phyloP scores from a whole-genome alignment of 2,888 invertebrate species.

The Rhagonycha fulva region DNA sequence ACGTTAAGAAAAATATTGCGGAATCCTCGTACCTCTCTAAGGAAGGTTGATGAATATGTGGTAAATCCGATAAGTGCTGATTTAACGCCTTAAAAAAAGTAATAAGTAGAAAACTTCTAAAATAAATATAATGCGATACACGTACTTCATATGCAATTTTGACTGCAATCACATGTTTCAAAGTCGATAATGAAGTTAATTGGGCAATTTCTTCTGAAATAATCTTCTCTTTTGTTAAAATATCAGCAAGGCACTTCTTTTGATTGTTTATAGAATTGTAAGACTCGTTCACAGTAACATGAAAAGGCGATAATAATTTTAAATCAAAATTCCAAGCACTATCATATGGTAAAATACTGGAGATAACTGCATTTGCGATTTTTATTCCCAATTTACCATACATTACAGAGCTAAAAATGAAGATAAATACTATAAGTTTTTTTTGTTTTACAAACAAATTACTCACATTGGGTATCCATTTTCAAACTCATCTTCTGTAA shows the following conservation, averaged over 20 bases:
- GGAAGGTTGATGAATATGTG: conserved; percentile 55
- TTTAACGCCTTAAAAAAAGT: conserved; percentile 40
- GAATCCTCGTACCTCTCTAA: conserved; percentile 56
- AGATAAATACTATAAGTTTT: not conserved
- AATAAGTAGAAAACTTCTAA: not conserved
- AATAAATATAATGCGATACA: conserved; percentile 7
- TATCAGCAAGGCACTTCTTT: conserved; percentile 39
- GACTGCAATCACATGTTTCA: conserved; percentile 49
- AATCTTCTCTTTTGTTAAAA: conserved; percentile 38
- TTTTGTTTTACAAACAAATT: not conserved
- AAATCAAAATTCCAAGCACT: conserved; percentile 52
- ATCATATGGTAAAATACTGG: conserved; percentile 53
- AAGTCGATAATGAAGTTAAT: conserved; percentile 44
- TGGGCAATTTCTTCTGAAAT: conserved; percentile 40
- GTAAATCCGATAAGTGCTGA: conserved; percentile 34
- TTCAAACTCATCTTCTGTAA: conserved; percentile 54
- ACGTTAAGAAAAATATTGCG: conserved; percentile 60
- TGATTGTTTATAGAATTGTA: conserved; percentile 34
- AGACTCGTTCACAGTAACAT: conserved; percentile 51
- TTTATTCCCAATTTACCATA: conserved; percentile 58
- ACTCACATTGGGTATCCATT: conserved; percentile 54
- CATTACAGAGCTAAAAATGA: conserved; percentile 52
- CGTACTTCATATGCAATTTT: conserved; percentile 51
- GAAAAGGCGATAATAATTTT: conserved; percentile 52
- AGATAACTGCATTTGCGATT: conserved; percentile 55